A percentile compares a stretch with the other conserved stretches of the same genome.
These are phyloP conservation scores for Nudaria mundana DNA, from an alignment of 2,888 invertebrate genomes.

Conservation along the genomic window DNA sequence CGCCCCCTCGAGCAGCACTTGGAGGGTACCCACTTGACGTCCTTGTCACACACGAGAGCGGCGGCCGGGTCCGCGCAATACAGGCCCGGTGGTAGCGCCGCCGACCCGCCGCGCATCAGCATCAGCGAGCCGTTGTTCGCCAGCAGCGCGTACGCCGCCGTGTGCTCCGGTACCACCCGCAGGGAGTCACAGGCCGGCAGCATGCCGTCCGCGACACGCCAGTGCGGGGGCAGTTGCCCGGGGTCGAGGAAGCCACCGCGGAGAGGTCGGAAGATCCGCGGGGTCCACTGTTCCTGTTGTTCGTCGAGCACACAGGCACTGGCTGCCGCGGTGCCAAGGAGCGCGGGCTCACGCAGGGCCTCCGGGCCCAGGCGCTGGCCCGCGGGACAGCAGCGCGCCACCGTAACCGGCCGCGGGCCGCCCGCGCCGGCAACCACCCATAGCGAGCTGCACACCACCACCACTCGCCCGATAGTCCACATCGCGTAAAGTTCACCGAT, in stretches of 20 bases:
- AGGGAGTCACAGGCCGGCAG: conserved; percentile 55
- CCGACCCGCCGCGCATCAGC: conserved; percentile 68
- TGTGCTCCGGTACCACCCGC: conserved; percentile 59
- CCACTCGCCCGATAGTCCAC: conserved; percentile 8
- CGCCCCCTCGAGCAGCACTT: conserved; percentile 88
- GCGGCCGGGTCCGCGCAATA: conserved; percentile 86
- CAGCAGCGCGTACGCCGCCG: conserved; percentile 76
- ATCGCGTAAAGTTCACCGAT: conserved; percentile 37
- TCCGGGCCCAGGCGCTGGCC: conserved; percentile 40
- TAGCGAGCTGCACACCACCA: conserved; percentile 21
- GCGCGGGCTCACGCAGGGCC: conserved; percentile 46
- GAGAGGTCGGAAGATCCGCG: conserved; percentile 80
- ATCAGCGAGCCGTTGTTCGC: conserved; percentile 84
- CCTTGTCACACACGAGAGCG: conserved; percentile 82
- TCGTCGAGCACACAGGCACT: neutral
- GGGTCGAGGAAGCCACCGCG: conserved; percentile 57
- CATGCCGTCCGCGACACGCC: conserved; percentile 63
- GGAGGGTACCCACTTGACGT: conserved; percentile 59
- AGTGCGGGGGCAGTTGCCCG: conserved; percentile 70
- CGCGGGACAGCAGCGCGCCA: conserved; percentile 47
- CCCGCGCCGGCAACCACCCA: conserved; percentile 37
- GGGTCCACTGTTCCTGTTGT: conserved; percentile 77
- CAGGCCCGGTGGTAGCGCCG: conserved; percentile 73
- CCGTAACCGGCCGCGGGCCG: conserved; percentile 40
- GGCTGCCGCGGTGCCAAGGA: conserved; percentile 57